Evolutionary conservation across 2,888 invertebrate species (phyloP), one percentile per base, ranked within the genome.

Genomic region (Cinara cedri): DNA sequence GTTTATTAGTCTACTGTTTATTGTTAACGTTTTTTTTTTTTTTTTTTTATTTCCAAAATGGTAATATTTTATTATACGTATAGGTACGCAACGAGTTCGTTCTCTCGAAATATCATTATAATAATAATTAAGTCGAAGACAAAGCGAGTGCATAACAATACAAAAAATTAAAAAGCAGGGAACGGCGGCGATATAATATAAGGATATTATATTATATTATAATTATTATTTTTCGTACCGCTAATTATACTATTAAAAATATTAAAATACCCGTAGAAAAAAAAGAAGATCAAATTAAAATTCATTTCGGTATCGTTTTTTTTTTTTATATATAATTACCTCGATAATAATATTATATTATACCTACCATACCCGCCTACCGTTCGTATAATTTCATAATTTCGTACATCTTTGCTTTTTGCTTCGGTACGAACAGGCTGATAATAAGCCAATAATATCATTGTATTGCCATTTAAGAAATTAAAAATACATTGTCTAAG

Each of bases 101-200:
- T n/a, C n/a, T n/a, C n/a, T n/a, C n/a, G n/a, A n/a, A n/a, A n/a
- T n/a, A n/a, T n/a, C n/a, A n/a, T n/a, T n/a, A n/a, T 55, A 44
- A 21, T 42, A 44, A 71, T 55, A 57, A 71, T 71, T 55, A 44
- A 57, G 71, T 44, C 55, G 44, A 16, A 44, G 2, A 71, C 71
- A 71, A 71, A 57, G 71, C 44, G 11, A 54, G 21, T 44, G 10
- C 16, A 57, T 8, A 57, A 71, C 42, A 71, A 55, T 71, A 21
- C 4, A 55, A 55, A 68, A 51, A 51, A 57, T 71, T 51, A 34
- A 34, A 34, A 4, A 34, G 34, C 34, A 6, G 10, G 21, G 55
- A 55, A 71, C 55, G 34, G 34, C 34, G 34, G 34, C 34, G 44
- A 71, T 44, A 71, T 24, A 19, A 71, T 6, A 21, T 42, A 71